Percentiles rank a stretch among this genome's conserved stretches.
Evolutionary conservation across 2,113 vertebrate species (phyloP).

Genomic region (Triplophysa siluroides): DNA sequence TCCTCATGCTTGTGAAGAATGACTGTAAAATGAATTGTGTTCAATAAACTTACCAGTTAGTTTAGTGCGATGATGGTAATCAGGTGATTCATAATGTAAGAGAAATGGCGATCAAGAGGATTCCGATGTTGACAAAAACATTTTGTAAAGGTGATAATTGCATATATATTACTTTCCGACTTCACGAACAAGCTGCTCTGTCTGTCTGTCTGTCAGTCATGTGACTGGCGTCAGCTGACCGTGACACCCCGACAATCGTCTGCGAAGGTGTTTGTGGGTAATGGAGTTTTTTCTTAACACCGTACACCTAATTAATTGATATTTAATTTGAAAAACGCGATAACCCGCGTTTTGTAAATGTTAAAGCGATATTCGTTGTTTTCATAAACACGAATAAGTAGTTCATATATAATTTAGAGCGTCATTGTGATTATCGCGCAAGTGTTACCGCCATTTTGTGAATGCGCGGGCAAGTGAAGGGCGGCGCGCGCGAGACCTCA

Average conservation of each 20-base stretch:
- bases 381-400: not conserved
- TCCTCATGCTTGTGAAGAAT: not conserved
- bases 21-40: not conserved
- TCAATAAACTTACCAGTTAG: constrained; percentile 5
- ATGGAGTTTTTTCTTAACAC: constrained; percentile 28
- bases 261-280: constrained; percentile 39
- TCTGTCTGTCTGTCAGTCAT: constrained; percentile 55
- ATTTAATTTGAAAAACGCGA: not conserved
- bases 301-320: not conserved
- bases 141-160: not conserved
- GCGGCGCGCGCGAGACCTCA: not conserved
- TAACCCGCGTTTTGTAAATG: not conserved
- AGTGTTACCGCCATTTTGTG: not conserved
- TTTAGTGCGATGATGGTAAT: not conserved
- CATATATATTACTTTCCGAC: not conserved
- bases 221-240: constrained; percentile 71
- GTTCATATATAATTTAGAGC: not conserved
- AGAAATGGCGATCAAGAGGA: not conserved
- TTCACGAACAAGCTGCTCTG: not conserved
- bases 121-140: not conserved
- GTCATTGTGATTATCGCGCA: not conserved
- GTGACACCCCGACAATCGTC: not conserved
- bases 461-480: not conserved
- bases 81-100: not conserved
- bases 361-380: not conserved